A percentile compares a stretch with the other conserved stretches of the same genome.
These are phyloP conservation scores for Neolamprologus toae DNA, from an alignment of 2,113 vertebrate genomes.

Conservation along the genomic window DNA sequence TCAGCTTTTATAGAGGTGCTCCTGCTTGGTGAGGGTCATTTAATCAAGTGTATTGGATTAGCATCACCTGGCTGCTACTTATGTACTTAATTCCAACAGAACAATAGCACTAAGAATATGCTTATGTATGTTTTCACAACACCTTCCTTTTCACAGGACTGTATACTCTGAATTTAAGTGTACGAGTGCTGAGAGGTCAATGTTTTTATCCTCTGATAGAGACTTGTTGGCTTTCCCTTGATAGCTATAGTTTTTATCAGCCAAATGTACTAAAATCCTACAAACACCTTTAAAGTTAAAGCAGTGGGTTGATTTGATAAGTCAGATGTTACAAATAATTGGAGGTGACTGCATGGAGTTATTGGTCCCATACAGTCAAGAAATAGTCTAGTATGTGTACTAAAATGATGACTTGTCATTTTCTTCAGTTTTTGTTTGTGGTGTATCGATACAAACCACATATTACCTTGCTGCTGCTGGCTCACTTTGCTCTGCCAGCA, in stretches of 20 bases:
- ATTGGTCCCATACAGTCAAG: not conserved
- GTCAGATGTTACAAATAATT: not conserved
- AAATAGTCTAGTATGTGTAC: not conserved
- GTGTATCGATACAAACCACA: not conserved
- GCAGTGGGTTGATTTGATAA: not conserved
- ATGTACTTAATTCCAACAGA: not conserved
- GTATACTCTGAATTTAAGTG: not conserved
- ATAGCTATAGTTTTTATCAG: not conserved
- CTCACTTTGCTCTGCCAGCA: not conserved
- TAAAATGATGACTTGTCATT: not conserved
- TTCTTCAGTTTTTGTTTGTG: not conserved
- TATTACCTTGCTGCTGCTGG: not conserved
- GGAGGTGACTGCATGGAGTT: not conserved
- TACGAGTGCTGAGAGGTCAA: not conserved
- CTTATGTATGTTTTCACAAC: not conserved
- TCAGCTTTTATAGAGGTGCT: not conserved
- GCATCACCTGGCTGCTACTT: not conserved
- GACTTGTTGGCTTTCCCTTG: not conserved
- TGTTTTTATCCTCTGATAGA: not conserved
- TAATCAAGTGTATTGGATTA: not conserved
- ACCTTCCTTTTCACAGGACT: not conserved
- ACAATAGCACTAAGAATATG: not conserved
- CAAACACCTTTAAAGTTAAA: not conserved
- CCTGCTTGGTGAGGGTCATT: not conserved
- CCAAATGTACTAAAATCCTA: not conserved